These are phyloP conservation scores for Agapornis canus DNA, from an alignment of 2,797 vertebrate species.

Conservation along the genomic window DNA sequence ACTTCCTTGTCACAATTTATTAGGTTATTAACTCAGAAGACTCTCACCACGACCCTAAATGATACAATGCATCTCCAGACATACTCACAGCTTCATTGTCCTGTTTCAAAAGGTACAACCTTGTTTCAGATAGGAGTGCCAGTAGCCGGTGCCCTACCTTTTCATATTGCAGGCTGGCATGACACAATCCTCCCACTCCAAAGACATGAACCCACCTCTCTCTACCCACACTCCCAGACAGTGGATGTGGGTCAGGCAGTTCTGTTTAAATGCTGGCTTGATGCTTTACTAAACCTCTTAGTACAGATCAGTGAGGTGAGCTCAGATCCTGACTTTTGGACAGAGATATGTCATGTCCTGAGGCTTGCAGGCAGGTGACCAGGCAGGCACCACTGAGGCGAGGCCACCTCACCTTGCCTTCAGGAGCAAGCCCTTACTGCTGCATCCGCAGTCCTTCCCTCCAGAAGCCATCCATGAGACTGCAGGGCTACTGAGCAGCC, in stretches of 20 bases:
- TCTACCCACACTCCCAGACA: background rate
- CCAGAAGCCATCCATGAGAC: background rate
- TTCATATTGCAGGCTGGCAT: too few relatives aligned
- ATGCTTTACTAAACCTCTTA: background rate
- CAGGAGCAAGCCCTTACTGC: accelerated
- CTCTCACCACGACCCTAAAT: background rate
- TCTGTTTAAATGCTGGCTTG: background rate
- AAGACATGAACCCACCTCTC: background rate
- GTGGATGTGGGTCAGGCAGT: background rate
- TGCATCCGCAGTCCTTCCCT: background rate
- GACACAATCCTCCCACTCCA: background rate
- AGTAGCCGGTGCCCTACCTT: background rate
- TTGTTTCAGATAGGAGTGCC: background rate
- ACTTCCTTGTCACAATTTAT: background rate
- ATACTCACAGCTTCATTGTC: background rate
- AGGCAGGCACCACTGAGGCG: background rate
- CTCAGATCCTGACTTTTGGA: accelerated
- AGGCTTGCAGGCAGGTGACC: background rate
- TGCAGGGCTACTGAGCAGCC: accelerated
- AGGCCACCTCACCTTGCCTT: background rate
- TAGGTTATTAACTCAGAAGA: background rate
- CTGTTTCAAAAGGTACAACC: background rate
- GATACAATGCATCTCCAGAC: background rate
- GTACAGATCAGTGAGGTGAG: accelerated
- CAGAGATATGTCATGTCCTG: accelerated